A percentile compares a stretch with the other conserved stretches of the same genome.
Evolutionary conservation across 2,113 vertebrate species (phyloP).

Genomic region (Felis chaus): DNA sequence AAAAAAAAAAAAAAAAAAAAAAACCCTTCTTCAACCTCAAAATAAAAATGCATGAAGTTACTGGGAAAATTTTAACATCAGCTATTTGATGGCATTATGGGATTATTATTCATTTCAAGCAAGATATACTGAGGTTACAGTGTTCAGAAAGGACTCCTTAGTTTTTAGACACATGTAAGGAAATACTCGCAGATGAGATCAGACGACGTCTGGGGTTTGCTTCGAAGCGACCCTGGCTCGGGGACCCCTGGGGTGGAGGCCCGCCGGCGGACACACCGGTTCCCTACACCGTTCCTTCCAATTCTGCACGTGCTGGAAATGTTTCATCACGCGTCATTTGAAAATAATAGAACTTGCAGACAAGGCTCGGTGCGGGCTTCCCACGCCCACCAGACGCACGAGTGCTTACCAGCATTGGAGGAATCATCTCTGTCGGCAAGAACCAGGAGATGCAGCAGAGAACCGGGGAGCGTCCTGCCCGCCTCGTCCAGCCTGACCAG

Average conservation of each 20-base stretch:
- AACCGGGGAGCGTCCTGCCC: neutral
- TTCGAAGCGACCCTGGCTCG: accelerated
- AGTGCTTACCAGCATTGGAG: slow-evolving; percentile 83
- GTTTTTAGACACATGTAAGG: neutral
- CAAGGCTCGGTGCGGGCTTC: accelerated
- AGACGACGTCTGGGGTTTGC: accelerated
- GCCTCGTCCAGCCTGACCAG: slow-evolving; percentile 79
- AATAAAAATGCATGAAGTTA: neutral
- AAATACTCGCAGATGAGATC: neutral
- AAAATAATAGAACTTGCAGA: too few relatives aligned
- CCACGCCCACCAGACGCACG: accelerated
- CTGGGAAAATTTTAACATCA: neutral
- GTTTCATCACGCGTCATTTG: neutral
- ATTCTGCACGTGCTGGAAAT: accelerated
- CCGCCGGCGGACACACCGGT: accelerated
- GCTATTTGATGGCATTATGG: neutral
- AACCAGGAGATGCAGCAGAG: slow-evolving; percentile 84
- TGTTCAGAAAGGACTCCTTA: neutral
- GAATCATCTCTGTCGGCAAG: slow-evolving; percentile 84
- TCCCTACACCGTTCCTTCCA: accelerated
- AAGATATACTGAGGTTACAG: neutral
- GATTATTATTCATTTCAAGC: neutral
- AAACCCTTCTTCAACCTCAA: neutral
- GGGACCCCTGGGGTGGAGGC: neutral
- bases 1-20: neutral